phyloP scores from a whole-genome alignment of 2,797 vertebrate species.

The Chelmon rostratus region DNA sequence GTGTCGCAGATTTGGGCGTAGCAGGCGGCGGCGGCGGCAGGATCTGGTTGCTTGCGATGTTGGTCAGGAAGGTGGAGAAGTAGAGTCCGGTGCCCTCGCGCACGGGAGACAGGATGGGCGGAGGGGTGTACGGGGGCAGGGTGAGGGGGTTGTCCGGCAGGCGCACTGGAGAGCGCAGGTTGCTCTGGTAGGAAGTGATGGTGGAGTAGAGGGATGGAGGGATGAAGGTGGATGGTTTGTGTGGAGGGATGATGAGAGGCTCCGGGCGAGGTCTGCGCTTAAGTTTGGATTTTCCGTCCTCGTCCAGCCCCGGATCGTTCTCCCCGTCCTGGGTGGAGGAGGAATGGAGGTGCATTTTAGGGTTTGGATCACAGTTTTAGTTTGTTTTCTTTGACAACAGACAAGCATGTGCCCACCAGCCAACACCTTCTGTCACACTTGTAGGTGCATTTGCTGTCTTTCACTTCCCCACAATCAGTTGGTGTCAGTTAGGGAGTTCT shows the following conservation, averaged over 20 bases:
- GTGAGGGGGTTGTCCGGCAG: constrained; percentile 78
- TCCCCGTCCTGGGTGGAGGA: constrained; percentile 78
- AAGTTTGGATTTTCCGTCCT: constrained; percentile 86
- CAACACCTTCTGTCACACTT: not conserved
- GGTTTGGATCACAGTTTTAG: not conserved
- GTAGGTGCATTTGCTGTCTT: not conserved
- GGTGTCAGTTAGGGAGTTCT: not conserved
- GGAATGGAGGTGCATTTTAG: constrained; percentile 48
- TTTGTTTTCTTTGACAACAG: too few species aligned
- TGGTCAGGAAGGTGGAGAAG: constrained; percentile 91
- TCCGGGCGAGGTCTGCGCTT: constrained; percentile 95
- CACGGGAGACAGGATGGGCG: constrained; percentile 92
- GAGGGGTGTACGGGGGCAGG: constrained; percentile 83
- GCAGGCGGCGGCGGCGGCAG: constrained; percentile 86
- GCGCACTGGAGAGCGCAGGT: constrained; percentile 95
- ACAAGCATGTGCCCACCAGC: too few species aligned
- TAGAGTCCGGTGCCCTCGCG: constrained; percentile 93
- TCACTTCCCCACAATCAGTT: not conserved
- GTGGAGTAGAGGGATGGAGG: constrained; percentile 92
- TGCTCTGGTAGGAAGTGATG: constrained; percentile 93
- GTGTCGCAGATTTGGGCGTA: constrained; percentile 90
- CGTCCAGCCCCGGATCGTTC: constrained; percentile 70
- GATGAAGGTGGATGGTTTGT: constrained; percentile 94
- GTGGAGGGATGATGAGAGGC: constrained; percentile 97
- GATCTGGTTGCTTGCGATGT: constrained; percentile 85